A percentile compares a stretch with the other conserved stretches of the same genome.
Conservation (phyloP, 2,888 invertebrate species). For the Steinernema hermaphroditum region DNA sequence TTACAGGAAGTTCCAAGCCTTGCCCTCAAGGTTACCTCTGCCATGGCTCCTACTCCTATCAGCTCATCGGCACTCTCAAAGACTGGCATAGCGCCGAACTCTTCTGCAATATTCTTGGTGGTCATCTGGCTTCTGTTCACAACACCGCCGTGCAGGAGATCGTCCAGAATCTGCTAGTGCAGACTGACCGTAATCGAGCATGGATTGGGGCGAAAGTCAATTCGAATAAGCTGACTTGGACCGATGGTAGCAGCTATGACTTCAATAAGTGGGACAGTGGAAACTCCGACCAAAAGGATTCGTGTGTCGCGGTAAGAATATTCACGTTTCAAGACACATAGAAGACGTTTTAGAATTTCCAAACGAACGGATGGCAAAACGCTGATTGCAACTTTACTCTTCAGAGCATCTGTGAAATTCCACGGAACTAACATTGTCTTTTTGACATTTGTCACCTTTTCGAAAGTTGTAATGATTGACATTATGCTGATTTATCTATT, state of each 20-base stretch:
- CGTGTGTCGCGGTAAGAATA: background rate
- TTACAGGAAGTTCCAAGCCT: too few relatives aligned
- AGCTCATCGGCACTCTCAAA: too few relatives aligned
- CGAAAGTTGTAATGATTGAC: background rate
- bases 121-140: too few relatives aligned
- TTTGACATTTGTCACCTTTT: background rate
- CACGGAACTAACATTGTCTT: background rate
- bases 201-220: background rate
- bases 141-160: background rate
- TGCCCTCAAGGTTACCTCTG: too few relatives aligned
- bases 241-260: background rate
- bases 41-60: too few relatives aligned
- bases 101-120: too few relatives aligned
- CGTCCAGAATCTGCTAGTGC: background rate
- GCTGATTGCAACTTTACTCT: background rate
- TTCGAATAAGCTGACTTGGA: background rate
- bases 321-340: background rate
- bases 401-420: constrained; percentile 1
- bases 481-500: background rate
- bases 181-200: background rate
- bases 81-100: too few relatives aligned
- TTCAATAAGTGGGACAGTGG: background rate
- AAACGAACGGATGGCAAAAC: background rate
- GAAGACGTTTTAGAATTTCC: background rate
- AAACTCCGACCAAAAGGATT: background rate